phyloP scores from a whole-genome alignment of 2,888 invertebrate genomes.

The Cyaniris semiargus region DNA sequence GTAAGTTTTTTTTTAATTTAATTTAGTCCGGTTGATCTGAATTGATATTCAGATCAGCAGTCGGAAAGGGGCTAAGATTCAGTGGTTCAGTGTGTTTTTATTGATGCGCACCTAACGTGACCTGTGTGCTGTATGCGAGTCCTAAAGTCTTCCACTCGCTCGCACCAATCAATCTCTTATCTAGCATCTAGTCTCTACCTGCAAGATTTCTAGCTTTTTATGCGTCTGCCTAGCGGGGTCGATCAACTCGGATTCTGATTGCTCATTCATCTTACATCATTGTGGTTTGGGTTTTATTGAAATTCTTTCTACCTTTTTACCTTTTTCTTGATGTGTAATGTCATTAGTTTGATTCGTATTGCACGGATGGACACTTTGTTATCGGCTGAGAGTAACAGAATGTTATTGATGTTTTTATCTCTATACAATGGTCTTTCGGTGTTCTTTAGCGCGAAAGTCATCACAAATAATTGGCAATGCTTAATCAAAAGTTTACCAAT shows the following conservation, averaged over 20 bases:
- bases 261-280: conserved; percentile 79
- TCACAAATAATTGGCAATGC: conserved; percentile 3
- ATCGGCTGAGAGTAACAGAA: conserved; percentile 14
- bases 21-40: conserved; percentile 49
- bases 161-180: conserved; percentile 77
- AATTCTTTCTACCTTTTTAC: conserved; percentile 61
- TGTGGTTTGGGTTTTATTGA: conserved; percentile 60
- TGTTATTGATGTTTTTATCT: conserved; percentile 12
- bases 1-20: conserved; percentile 39
- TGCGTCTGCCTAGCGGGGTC: conserved; percentile 73
- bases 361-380: conserved; percentile 46
- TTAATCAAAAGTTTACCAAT: not conserved
- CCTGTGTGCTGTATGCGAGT: conserved; percentile 63
- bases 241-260: conserved; percentile 74
- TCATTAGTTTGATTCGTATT: conserved; percentile 54
- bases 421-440: not conserved
- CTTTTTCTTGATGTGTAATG: conserved; percentile 51
- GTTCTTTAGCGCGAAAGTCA: not conserved
- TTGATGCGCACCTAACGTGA: conserved; percentile 65
- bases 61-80: conserved; percentile 56
- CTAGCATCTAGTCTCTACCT: conserved; percentile 70
- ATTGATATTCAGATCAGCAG: conserved; percentile 54
- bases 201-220: conserved; percentile 76
- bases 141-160: conserved; percentile 69
- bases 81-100: conserved; percentile 61